Evolutionary conservation across 2,888 invertebrate species (phyloP).

Genomic region (Gastracanthus pulcherrimus): DNA sequence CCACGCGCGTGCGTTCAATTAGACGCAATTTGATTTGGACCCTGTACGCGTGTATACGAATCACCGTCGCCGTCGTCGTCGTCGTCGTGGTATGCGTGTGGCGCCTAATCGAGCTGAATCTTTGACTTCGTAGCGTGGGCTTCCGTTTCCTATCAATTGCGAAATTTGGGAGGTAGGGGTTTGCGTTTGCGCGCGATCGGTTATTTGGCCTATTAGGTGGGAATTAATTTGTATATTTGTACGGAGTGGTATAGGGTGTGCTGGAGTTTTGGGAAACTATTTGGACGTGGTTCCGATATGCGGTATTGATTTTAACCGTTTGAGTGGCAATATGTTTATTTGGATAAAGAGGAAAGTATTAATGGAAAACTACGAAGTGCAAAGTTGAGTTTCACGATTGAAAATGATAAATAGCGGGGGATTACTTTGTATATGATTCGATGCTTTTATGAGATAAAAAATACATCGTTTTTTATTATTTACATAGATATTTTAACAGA

Average conservation of each 20-base stretch:
- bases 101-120: slow-evolving; percentile 13
- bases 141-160: neutral
- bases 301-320: no score
- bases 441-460: no score
- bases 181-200: neutral
- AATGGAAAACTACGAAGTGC: no score
- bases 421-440: no score
- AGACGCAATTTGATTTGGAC: neutral
- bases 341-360: no score
- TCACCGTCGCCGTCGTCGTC: neutral
- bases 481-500: no score
- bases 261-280: neutral
- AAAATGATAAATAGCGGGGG: no score
- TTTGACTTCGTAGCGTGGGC: slow-evolving; percentile 23
- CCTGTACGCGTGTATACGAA: neutral
- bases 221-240: no score
- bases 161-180: neutral
- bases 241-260: no score
- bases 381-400: no score
- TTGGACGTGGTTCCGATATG: neutral
- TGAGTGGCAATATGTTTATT: no score
- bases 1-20: neutral
- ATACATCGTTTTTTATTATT: no score
- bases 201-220: neutral
- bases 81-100: neutral